Conservation (phyloP, 2,797 vertebrate genomes). For the Spinus pinus region DNA sequence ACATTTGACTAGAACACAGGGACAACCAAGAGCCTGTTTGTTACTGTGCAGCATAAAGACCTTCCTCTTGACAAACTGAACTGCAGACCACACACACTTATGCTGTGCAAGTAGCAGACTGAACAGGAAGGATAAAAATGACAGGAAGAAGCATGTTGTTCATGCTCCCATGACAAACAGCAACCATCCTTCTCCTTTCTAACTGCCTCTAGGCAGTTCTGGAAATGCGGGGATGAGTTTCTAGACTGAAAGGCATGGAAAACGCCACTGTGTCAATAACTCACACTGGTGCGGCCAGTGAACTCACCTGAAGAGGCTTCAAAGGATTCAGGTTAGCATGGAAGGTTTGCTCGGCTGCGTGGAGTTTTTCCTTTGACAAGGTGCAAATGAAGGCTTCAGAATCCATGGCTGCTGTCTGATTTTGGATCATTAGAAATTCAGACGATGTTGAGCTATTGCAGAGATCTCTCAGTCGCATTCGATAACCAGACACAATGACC, state of each 20-base stretch:
- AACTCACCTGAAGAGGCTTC: slow-evolving; percentile 86
- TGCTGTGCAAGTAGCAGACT: neutral
- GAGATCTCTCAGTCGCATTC: slow-evolving; percentile 82
- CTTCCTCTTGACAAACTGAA: neutral
- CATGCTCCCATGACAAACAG: neutral
- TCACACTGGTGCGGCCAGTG: neutral
- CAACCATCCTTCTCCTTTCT: neutral
- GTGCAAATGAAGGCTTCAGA: slow-evolving; percentile 78
- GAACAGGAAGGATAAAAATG: neutral
- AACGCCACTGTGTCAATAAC: neutral
- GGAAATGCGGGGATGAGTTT: neutral
- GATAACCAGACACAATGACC: slow-evolving; percentile 86
- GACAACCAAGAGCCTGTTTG: neutral
- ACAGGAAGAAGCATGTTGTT: neutral
- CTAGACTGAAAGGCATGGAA: neutral
- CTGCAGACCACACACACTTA: neutral
- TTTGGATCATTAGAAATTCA: slow-evolving; percentile 80
- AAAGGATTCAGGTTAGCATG: slow-evolving; percentile 85
- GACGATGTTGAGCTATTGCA: slow-evolving; percentile 77
- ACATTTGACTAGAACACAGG: neutral
- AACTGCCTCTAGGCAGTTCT: neutral
- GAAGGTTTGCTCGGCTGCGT: slow-evolving; percentile 77
- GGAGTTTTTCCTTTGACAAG: slow-evolving; percentile 75
- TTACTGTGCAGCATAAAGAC: neutral
- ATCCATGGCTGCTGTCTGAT: slow-evolving; percentile 42